phyloP scores from a whole-genome alignment of 2,888 invertebrate genomes.

The Osedax fenrisi region DNA sequence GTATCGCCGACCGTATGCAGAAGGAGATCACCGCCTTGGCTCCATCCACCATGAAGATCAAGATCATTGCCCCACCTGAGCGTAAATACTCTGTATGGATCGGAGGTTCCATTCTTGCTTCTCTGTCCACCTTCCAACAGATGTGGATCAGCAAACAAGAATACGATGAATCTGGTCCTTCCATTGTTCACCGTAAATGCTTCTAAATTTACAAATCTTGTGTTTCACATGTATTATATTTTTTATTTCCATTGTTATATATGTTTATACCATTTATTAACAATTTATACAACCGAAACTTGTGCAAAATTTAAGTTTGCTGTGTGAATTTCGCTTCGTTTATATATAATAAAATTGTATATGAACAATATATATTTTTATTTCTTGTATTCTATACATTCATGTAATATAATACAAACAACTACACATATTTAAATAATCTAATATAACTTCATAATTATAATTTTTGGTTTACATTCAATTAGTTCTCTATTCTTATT shows the following conservation, averaged over 20 bases:
- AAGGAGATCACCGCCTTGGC: slow-evolving; percentile 81
- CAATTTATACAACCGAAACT: neutral
- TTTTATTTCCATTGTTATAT: neutral
- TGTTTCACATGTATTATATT: neutral
- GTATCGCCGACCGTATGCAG: slow-evolving; percentile 92
- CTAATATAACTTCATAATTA: too few species aligned
- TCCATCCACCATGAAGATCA: slow-evolving; percentile 58
- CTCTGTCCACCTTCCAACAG: slow-evolving; percentile 75
- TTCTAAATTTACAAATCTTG: slow-evolving; percentile 58
- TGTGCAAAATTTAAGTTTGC: neutral
- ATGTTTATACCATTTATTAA: neutral
- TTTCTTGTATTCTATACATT: too few species aligned
- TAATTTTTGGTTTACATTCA: too few species aligned
- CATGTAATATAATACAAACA: too few species aligned
- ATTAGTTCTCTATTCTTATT: too few species aligned
- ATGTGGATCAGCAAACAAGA: slow-evolving; percentile 95
- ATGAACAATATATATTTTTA: neutral
- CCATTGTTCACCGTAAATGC: slow-evolving; percentile 90
- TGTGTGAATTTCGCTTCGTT: neutral
- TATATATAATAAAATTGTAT: neutral
- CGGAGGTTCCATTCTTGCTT: slow-evolving; percentile 88
- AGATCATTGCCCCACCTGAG: slow-evolving; percentile 46
- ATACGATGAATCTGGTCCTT: slow-evolving; percentile 87
- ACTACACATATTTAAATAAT: too few species aligned
- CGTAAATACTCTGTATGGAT: slow-evolving; percentile 69